Conservation (phyloP, 2,888 invertebrate genomes). For the Erpobdella octoculata region DNA sequence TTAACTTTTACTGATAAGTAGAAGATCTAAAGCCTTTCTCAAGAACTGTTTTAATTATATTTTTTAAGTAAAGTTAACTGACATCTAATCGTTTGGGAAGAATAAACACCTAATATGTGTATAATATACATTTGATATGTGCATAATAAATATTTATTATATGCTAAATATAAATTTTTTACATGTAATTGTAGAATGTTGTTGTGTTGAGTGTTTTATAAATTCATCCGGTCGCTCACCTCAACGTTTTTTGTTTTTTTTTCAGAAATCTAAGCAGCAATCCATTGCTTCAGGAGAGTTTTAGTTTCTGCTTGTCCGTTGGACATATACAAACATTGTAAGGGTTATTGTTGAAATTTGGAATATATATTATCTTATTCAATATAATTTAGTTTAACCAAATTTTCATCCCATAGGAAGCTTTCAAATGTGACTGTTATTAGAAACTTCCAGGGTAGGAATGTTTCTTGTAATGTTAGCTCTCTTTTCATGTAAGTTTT, state of each 20-base stretch:
- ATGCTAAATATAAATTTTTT: too few species aligned
- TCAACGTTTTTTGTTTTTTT: neutral
- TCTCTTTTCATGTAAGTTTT: neutral
- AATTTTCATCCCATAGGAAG: neutral
- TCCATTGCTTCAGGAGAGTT: slow-evolving; percentile 5
- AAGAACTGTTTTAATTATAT: too few species aligned
- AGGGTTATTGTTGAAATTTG: neutral
- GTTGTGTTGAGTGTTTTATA: neutral
- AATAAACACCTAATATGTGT: too few species aligned
- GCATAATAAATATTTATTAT: too few species aligned
- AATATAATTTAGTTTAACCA: neutral
- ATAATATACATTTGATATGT: too few species aligned
- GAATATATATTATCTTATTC: neutral
- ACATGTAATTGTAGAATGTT: neutral
- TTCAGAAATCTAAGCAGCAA: slow-evolving; percentile 24
- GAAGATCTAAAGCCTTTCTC: too few species aligned
- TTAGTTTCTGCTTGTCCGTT: neutral
- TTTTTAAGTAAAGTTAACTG: too few species aligned
- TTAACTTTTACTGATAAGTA: too few species aligned
- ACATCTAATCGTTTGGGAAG: too few species aligned
- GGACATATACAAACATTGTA: neutral
- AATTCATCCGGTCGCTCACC: neutral
- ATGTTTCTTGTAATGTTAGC: neutral
- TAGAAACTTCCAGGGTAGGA: neutral
- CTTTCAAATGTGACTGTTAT: neutral